These are phyloP conservation scores for Poecilia picta DNA, from an alignment of 2,797 vertebrate species.

Conservation along the genomic window DNA sequence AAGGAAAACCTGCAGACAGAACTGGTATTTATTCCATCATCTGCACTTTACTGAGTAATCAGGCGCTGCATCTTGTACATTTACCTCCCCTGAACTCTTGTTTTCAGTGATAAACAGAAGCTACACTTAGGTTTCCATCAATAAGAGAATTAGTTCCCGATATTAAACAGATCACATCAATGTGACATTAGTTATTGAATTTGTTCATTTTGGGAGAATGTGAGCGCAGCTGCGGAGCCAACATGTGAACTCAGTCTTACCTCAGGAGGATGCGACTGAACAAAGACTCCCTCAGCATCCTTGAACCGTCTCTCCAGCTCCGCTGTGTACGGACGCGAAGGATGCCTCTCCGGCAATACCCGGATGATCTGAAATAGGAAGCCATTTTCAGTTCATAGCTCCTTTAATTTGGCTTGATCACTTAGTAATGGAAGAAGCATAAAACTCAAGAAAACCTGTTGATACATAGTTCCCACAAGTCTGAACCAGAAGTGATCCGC, in stretches of 20 bases:
- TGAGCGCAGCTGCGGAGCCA: background rate
- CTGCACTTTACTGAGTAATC: background rate
- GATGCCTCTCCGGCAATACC: constrained; percentile 78
- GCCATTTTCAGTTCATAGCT: background rate
- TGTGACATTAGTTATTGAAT: constrained; percentile 34
- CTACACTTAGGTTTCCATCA: background rate
- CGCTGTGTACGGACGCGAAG: constrained; percentile 68
- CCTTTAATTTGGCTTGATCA: background rate
- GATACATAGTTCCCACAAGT: background rate
- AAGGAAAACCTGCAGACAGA: background rate
- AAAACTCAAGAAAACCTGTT: background rate
- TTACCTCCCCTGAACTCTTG: background rate
- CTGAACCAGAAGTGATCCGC: too few relatives aligned
- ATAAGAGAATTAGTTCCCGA: constrained; percentile 7
- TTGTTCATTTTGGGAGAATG: constrained; percentile 14
- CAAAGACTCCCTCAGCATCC: constrained; percentile 59
- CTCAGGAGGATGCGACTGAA: constrained; percentile 64
- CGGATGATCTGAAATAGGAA: constrained; percentile 63
- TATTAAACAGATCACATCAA: constrained; percentile 41
- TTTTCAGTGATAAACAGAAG: constrained; percentile 4
- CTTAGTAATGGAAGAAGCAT: background rate
- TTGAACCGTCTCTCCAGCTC: constrained; percentile 73
- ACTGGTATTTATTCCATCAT: background rate
- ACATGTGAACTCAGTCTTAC: constrained; percentile 46
- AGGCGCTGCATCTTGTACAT: background rate